These are phyloP conservation scores for Puffinus mauretanicus DNA, from an alignment of 2,113 vertebrate genomes.

Conservation along the genomic window DNA sequence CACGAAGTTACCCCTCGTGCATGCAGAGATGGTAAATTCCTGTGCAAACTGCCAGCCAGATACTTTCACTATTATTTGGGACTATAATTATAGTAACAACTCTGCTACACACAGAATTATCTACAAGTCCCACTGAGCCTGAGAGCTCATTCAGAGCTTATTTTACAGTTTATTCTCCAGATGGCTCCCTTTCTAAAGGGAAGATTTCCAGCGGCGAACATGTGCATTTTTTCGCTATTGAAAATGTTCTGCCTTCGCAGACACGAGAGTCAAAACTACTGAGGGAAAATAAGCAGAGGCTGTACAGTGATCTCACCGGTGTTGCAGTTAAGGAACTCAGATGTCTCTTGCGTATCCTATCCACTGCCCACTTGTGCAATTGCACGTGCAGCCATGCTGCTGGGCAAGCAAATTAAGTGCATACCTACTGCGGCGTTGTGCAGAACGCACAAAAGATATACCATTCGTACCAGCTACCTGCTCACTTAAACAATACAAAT, in stretches of 20 bases:
- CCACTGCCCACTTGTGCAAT: not conserved
- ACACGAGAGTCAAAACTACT: not conserved
- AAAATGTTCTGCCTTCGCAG: not conserved
- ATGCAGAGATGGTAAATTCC: not conserved
- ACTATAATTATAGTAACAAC: fast-evolving
- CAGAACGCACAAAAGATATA: not conserved
- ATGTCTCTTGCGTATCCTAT: not conserved
- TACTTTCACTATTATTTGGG: not conserved
- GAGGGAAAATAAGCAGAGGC: not conserved
- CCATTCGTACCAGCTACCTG: not conserved
- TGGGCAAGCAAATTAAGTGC: not conserved
- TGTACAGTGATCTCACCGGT: fast-evolving
- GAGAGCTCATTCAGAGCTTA: not conserved
- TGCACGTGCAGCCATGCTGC: fast-evolving
- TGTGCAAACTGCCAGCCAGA: not conserved
- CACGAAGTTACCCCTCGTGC: not conserved
- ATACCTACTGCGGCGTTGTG: fast-evolving
- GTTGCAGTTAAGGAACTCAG: not conserved
- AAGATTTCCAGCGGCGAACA: not conserved
- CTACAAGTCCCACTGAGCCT: not conserved
- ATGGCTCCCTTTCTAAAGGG: not conserved
- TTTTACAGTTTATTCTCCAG: not conserved
- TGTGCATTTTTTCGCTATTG: not conserved
- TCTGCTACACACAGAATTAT: not conserved
- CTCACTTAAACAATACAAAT: not conserved